Evolutionary conservation across 2,888 invertebrate genomes (phyloP).

Genomic region (Drosophila dives): DNA sequence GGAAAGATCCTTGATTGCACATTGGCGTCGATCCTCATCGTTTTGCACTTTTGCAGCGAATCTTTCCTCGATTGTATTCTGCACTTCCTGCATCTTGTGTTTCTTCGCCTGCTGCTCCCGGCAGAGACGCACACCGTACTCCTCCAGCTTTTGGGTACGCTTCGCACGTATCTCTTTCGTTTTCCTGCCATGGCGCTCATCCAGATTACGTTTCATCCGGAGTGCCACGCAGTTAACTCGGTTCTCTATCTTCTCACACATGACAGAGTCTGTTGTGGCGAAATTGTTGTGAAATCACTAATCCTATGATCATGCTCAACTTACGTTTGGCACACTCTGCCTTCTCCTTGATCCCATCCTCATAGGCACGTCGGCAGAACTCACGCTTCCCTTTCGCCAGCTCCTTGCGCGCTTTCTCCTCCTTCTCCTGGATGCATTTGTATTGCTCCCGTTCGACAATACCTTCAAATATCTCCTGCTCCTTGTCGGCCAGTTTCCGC

Average conservation of each 20-base stretch:
- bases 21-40: conserved; percentile 46
- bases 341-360: conserved; percentile 49
- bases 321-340: conserved; percentile 44
- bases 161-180: conserved; percentile 15
- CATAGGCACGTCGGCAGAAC: conserved; percentile 45
- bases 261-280: conserved; percentile 40
- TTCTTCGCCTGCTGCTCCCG: conserved; percentile 25
- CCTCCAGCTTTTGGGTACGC: conserved; percentile 1
- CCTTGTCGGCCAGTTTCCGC: conserved; percentile 9
- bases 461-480: conserved; percentile 35
- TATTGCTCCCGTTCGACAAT: conserved; percentile 44
- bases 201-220: conserved; percentile 34
- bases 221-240: conserved; percentile 54
- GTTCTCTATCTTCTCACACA: conserved; percentile 60
- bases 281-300: neutral
- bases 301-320: conserved; percentile 4
- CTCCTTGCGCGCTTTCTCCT: conserved; percentile 34
- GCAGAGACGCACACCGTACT: conserved; percentile 16
- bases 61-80: neutral
- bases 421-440: conserved; percentile 38
- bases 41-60: conserved; percentile 1
- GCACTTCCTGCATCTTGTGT: conserved; percentile 1
- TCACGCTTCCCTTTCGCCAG: conserved; percentile 35
- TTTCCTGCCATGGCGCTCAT: conserved; percentile 27
- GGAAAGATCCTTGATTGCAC: conserved; percentile 15